These are phyloP conservation scores for Heliopora coerulea DNA, from an alignment of 92 coral and sea anemone species.

Conservation along the genomic window DNA sequence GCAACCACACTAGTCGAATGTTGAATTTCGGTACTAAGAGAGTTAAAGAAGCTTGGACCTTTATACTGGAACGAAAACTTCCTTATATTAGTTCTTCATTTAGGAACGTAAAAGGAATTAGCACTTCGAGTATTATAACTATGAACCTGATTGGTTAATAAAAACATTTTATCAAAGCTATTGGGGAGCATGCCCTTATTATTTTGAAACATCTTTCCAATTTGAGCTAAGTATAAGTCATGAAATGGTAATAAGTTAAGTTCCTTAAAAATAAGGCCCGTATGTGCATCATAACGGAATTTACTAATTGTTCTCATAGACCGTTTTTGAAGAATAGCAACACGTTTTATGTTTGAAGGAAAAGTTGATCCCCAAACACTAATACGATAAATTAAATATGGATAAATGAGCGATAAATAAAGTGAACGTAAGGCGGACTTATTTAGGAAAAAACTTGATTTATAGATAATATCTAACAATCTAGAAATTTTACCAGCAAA, in stretches of 20 bases:
- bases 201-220: constrained; percentile 15
- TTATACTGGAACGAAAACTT: too few relatives aligned
- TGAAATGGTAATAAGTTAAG: background rate
- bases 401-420: background rate
- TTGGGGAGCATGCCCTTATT: constrained; percentile 9
- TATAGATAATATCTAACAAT: constrained; percentile 13
- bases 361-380: constrained; percentile 3
- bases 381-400: background rate
- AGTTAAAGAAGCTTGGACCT: too few relatives aligned
- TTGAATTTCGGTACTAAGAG: too few relatives aligned
- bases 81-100: background rate
- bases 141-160: constrained; percentile 22
- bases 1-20: too few relatives aligned
- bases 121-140: constrained; percentile 21
- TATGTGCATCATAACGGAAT: background rate
- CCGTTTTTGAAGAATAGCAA: background rate
- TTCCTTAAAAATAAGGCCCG: constrained; percentile 1
- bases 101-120: constrained; percentile 10
- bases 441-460: constrained; percentile 13
- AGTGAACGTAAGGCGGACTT: background rate
- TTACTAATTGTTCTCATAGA: constrained; percentile 1
- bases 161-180: constrained; percentile 25
- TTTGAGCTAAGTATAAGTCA: background rate
- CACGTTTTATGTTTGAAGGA: constrained; percentile 1
- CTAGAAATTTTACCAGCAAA: constrained; percentile 33